Conservation (phyloP, 2,113 vertebrate genomes). For the Albula goreensis region DNA sequence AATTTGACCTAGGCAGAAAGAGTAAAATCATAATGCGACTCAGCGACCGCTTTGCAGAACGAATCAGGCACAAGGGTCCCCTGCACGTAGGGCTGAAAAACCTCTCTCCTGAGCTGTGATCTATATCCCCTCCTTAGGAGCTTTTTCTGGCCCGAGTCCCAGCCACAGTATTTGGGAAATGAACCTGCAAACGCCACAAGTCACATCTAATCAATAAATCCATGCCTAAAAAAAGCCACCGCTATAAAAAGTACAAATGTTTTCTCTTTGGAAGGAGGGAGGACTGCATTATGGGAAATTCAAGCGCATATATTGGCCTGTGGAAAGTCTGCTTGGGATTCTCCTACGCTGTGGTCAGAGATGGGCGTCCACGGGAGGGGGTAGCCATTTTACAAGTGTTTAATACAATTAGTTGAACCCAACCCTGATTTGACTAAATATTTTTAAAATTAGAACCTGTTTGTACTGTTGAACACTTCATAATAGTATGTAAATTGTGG, state of each 20-base stretch:
- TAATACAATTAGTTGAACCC: neutral
- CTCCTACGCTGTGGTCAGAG: neutral
- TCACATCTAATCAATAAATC: neutral
- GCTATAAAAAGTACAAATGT: conserved; percentile 2
- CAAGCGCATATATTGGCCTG: neutral
- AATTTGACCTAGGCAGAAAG: neutral
- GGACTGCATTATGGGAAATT: neutral
- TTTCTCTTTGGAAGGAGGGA: neutral
- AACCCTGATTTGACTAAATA: neutral
- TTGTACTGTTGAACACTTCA: too few species aligned
- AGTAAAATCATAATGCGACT: neutral
- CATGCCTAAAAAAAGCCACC: neutral
- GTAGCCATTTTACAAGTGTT: neutral
- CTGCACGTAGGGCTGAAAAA: neutral
- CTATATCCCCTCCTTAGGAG: neutral
- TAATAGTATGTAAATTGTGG: neutral
- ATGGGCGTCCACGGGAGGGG: neutral
- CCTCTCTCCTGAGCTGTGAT: neutral
- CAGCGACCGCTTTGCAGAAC: too few species aligned
- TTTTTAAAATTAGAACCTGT: neutral
- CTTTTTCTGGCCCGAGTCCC: neutral
- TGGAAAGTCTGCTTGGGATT: neutral
- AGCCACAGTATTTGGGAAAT: neutral
- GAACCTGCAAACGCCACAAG: neutral
- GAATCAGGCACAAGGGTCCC: neutral